phyloP scores from a whole-genome alignment of 2,797 vertebrate genomes.

The Tamandua tetradactyla region DNA sequence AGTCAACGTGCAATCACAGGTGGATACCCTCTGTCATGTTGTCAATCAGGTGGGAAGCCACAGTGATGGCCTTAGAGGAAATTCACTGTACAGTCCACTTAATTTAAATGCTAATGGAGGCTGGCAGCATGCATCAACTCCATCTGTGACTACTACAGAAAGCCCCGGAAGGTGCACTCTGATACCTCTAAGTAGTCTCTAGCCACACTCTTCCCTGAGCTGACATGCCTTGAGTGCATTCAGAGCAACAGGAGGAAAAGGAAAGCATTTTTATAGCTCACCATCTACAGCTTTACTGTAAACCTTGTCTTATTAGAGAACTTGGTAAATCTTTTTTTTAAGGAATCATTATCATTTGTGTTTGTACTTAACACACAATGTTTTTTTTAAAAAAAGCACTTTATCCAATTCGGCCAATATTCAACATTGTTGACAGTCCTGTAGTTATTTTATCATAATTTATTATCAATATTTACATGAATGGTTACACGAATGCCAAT shows the following conservation, averaged over 20 bases:
- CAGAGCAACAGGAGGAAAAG: conserved; percentile 91
- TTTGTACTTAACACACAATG: conserved; percentile 87
- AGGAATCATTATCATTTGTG: conserved; percentile 88
- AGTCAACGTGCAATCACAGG: no score
- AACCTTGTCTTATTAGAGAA: conserved; percentile 87
- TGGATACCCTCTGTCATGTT: no score
- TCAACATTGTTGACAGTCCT: conserved; percentile 87
- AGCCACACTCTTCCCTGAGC: conserved; percentile 87
- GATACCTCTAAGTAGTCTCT: conserved; percentile 99
- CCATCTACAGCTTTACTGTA: conserved; percentile 90
- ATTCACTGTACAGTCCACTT: no score
- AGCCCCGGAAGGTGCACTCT: conserved; percentile 99
- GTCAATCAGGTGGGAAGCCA: no score
- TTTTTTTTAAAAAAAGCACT: conserved; percentile 90
- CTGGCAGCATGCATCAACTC: conserved; percentile 97
- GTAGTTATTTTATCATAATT: conserved; percentile 88
- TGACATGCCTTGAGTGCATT: conserved; percentile 90
- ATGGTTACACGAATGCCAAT: no score
- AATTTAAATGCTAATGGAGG: no score
- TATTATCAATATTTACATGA: no score
- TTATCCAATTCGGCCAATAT: conserved; percentile 90
- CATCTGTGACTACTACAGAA: conserved; percentile 99
- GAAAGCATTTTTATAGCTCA: conserved; percentile 88
- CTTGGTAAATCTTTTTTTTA: conserved; percentile 87
- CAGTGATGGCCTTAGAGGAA: no score